Conservation (phyloP, 2,797 vertebrate species). For the Periparus ater region DNA sequence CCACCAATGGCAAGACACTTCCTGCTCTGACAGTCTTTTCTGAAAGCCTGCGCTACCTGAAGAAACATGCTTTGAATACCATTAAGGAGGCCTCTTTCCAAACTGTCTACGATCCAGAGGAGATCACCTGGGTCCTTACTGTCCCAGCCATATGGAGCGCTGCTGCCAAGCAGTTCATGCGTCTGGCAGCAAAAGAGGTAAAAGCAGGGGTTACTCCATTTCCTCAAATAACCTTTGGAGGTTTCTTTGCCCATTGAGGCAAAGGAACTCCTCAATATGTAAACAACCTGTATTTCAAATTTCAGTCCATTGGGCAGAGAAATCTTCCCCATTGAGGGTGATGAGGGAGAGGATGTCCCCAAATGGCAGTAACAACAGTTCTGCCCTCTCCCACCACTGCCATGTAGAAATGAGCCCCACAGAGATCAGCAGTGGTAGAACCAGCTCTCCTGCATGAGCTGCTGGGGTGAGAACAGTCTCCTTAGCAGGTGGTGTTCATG, state of each 20-base stretch:
- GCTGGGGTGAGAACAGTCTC: neutral
- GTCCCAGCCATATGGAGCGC: conserved; percentile 58
- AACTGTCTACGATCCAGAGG: neutral
- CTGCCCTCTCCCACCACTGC: neutral
- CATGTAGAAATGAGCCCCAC: neutral
- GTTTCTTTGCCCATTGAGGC: neutral
- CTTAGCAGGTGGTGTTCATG: neutral
- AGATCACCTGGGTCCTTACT: conserved; percentile 66
- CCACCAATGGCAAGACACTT: conserved; percentile 36
- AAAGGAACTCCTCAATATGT: neutral
- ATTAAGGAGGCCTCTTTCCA: conserved; percentile 17
- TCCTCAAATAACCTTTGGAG: neutral
- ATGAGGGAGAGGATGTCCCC: neutral
- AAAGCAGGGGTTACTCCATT: neutral
- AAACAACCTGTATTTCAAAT: neutral
- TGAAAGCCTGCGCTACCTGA: conserved; percentile 41
- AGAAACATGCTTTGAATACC: conserved; percentile 35
- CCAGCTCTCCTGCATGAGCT: neutral
- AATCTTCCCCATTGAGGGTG: neutral
- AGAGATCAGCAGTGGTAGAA: neutral
- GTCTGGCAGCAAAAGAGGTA: conserved; percentile 51
- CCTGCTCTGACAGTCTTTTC: conserved; percentile 53
- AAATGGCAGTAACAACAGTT: neutral
- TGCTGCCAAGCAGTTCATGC: conserved; percentile 63
- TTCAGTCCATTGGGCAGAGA: neutral